These are phyloP conservation scores for Catostylus mosaicus DNA, from an alignment of 30 jellyfish, hydroid and myxozoan genomes.

Conservation along the genomic window DNA sequence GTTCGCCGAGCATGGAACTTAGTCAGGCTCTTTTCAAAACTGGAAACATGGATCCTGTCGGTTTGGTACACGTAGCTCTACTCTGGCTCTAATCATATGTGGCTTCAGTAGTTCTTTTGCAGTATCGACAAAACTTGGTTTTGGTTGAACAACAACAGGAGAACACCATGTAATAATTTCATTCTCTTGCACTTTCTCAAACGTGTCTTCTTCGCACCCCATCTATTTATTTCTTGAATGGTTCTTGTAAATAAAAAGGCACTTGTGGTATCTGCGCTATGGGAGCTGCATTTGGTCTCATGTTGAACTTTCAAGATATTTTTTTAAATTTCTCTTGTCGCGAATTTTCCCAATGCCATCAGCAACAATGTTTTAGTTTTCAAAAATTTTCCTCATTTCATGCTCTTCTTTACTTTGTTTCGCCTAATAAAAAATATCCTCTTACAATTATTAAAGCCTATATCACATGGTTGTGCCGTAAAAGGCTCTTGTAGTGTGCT, in stretches of 20 bases:
- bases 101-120: neutral
- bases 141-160: conserved; percentile 19
- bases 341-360: conserved; percentile 9
- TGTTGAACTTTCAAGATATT: conserved; percentile 7
- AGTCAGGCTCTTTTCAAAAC: too few relatives aligned
- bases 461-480: neutral
- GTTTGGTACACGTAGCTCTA: conserved; percentile 9
- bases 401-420: neutral
- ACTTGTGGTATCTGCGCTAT: conserved; percentile 29
- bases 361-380: neutral
- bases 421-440: neutral
- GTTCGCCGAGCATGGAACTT: too few relatives aligned
- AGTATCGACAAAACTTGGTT: conserved; percentile 10
- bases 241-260: conserved; percentile 18
- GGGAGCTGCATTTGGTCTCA: conserved; percentile 15
- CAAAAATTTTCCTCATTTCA: neutral
- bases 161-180: conserved; percentile 31
- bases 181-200: conserved; percentile 19
- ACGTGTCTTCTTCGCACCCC: conserved; percentile 24
- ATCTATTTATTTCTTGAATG: conserved; percentile 16
- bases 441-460: neutral
- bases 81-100: conserved; percentile 19
- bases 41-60: too few relatives aligned
- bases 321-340: conserved; percentile 11
- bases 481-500: neutral